Evolutionary conservation across 2,888 invertebrate species (phyloP), one percentile per base, ranked within the genome.

Genomic region (Octonoba sinensis): DNA sequence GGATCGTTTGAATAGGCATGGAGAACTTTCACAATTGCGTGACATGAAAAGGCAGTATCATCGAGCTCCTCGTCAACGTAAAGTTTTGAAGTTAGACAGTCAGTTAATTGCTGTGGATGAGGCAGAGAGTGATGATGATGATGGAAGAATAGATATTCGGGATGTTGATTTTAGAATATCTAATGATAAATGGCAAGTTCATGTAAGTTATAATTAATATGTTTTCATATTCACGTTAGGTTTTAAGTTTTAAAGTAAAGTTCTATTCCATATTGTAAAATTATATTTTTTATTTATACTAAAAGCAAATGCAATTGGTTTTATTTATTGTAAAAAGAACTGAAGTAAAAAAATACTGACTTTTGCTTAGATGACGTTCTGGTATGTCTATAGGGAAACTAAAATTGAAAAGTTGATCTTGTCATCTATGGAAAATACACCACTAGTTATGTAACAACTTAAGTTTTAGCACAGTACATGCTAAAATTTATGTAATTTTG

Each of bases 141-240:
- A 91, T 47, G 88, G 87, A 15, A 87, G 86, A n/a, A 89, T 93
- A 60, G 93, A 96, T 89, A 93, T 96, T 86, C 91, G 94, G 71
- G 96, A 96, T 87, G 92, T 96, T 6, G 96, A 96, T 88, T 96
- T 96, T 88, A 90, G 95, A 24, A 91, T 96, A 89, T 92, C 92
- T 51, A 93, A 96, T 87, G 94, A 96, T 88, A 91, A 91, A 3
- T 90, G 91, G 11, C 91, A 94, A 86, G 71, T 85, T 49, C 60
- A 84, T 81, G 85, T 85, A 71, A 27, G 59, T 66, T 24, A n/a
- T 24, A 62, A 57, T 60, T 60, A 27, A 27, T 70, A 49, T 49
- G 54, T 54, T 56, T 59, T 47, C 51, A 36, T 44, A 1, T 49
- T n/a, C 59, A 60, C 72, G 16, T 54, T 64, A 44, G 4, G 16